Evolutionary conservation across 2,888 invertebrate species (phyloP).

Genomic region (Brenthis daphne): DNA sequence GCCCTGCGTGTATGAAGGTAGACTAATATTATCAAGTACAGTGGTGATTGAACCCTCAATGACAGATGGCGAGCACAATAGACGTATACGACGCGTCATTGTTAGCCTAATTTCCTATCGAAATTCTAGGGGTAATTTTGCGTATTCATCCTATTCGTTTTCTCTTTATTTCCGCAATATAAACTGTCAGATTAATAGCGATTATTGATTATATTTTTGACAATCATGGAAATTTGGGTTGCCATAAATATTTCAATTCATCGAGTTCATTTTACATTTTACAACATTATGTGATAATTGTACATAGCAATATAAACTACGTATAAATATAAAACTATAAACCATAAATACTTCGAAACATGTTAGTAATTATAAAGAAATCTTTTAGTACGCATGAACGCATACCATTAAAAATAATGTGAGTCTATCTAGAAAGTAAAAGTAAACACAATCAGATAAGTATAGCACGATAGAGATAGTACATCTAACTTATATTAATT

Average conservation of each 20-base stretch:
- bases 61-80: conserved; percentile 76
- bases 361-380: conserved; percentile 33
- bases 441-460: conserved; percentile 14
- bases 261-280: no score
- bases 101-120: conserved; percentile 64
- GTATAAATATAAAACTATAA: background rate
- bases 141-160: conserved; percentile 58
- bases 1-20: conserved; percentile 48
- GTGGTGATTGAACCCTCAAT: conserved; percentile 63
- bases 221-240: conserved; percentile 39
- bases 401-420: conserved; percentile 20
- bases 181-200: conserved; percentile 37
- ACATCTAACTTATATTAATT: no score
- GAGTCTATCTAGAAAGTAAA: conserved; percentile 34
- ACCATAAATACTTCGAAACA: conserved; percentile 20
- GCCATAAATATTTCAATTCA: conserved; percentile 15
- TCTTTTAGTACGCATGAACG: conserved; percentile 29
- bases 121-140: conserved; percentile 67
- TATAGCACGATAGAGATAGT: background rate
- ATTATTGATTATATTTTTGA: conserved; percentile 40
- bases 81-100: conserved; percentile 57
- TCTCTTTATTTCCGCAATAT: conserved; percentile 36
- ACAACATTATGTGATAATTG: no score
- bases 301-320: background rate
- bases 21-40: conserved; percentile 65